Base-by-base conservation (phyloP, 1,140 invertebrate species). In the Telenomus remus region DNA sequence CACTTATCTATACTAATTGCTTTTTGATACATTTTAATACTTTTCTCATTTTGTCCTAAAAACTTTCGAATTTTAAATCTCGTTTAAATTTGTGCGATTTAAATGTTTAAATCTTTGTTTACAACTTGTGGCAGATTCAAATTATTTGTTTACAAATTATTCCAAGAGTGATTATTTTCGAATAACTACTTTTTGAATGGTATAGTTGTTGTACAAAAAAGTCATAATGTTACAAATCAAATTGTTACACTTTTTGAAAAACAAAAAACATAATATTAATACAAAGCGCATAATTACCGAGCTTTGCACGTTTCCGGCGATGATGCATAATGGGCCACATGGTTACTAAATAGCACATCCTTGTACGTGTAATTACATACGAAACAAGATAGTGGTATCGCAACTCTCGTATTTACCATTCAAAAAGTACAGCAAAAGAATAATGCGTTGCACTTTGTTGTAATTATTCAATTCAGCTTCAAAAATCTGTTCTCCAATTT, bases 181-280 rank as follows among this genome's bases (percentile, higher is more conserved):
- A n/a, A n/a, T n/a, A n/a, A n/a, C n/a, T n/a, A 15, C 42, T 48
- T 55, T 48, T 11, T 4, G 3, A 10, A 55, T 48, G 47, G 54
- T 54, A 48, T 65, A 43, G 55, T 65, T 65, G 53, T 66, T 37
- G 11, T 47, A 60, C 33, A 60, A 60, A 59, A 54, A 37, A 53
- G 4, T 47, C 49, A 43, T 34, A 48, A 69, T 60, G n/a, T n/a
- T n/a, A n/a, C n/a, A n/a, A n/a, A n/a, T n/a, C n/a, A n/a, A n/a
- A n/a, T n/a, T 57, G 54, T 60, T 70, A 54, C 66, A 60, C 39
- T 48, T 70, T 68, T 48, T 57, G 49, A 48, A 56, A n/a, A n/a
- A n/a, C n/a, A n/a, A n/a, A 50, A 54, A 57, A 51, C 50, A 16
- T 55, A 13, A 61, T 55, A 48, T 55, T 70, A 57, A 33, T 50